Evolutionary conservation across 1,140 invertebrate species (phyloP).

Genomic region (Drosophila nigromelanica): DNA sequence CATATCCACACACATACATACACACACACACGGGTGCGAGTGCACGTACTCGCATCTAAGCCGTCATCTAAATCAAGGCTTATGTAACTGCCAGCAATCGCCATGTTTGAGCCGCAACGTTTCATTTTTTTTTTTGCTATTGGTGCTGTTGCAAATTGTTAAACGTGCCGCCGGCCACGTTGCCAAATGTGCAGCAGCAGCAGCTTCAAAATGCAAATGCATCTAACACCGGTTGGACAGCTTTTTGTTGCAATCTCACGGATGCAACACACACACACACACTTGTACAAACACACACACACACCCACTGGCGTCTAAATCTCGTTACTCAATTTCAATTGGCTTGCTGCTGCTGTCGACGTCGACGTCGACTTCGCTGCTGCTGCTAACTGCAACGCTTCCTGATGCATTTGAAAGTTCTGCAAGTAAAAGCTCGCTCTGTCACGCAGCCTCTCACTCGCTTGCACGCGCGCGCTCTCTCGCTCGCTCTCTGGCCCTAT

Average conservation of each 20-base stretch:
- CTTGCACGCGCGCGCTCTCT: conserved; percentile 5
- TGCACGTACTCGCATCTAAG: conserved; percentile 43
- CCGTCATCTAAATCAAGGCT: conserved; percentile 78
- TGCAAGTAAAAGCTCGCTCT: conserved; percentile 66
- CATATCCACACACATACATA: conserved; percentile 25
- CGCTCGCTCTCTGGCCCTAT: conserved; percentile 1
- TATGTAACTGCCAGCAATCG: conserved; percentile 71
- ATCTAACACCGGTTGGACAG: conserved; percentile 79
- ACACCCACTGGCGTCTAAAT: conserved; percentile 46
- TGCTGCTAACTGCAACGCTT: conserved; percentile 45
- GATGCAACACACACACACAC: conserved; percentile 53
- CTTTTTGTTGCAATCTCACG: conserved; percentile 57
- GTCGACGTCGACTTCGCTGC: conserved; percentile 6
- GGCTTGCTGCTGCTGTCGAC: conserved; percentile 56
- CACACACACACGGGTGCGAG: too few relatives aligned
- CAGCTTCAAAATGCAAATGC: conserved; percentile 71
- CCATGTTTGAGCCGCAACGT: conserved; percentile 58
- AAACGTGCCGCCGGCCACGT: conserved; percentile 58
- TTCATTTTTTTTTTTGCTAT: conserved; percentile 24
- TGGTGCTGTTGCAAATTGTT: conserved; percentile 46
- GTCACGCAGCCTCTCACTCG: conserved; percentile 1
- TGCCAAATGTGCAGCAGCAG: conserved; percentile 68
- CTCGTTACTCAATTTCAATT: conserved; percentile 82
- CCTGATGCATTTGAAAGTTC: conserved; percentile 68
- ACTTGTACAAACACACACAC: conserved; percentile 44